Base-by-base conservation (phyloP, 2,888 invertebrate genomes). In the Drosophila merina region DNA sequence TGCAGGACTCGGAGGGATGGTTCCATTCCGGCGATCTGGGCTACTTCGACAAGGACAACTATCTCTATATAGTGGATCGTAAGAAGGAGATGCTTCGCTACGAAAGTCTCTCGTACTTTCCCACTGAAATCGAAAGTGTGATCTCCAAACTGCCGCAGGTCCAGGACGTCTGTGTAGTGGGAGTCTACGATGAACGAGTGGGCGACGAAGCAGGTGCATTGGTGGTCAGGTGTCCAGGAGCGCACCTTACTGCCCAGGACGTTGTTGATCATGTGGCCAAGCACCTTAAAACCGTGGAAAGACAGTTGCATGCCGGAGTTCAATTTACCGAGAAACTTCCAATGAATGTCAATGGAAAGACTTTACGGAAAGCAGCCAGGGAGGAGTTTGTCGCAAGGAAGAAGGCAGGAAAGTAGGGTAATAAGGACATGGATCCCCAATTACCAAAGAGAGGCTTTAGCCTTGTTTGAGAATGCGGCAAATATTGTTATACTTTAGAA, bases 11-110 rank as follows among this genome's bases (percentile, higher is more conserved):
- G 0, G 82, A 91, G 20, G 86, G 84, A 26, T 91, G 89, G 89
- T 77, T 89, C 33, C 86, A 86, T 7, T 88, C 89, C 0, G 91
- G 91, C 0, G 91, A 91, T 52, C n/a, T 91, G 50, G 91, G 91
- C 2, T 85, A 88, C 52, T 88, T 91, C 44, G 89, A 91, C 59
- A 77, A 88, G 1, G 77, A 88, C 9, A 89, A 90, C 5, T 77
- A 72, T 58, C 67, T 91, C 2, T 87, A 77, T 60, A 70, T 90
- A 33, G 80, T 80, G 4, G 91, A 88, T 74, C 85, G 91, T 0
- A 89, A 87, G 25, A 91, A 90, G 63, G 91, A 91, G 57, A 86
- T 90, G 12, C 67, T 90, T 0, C 89, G 89, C 60, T 90, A 87
- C 49, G 80, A 86, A 14, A 82, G 82, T 20, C 76, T 79, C 9